Evolutionary conservation across 2,797 vertebrate species (phyloP).

Genomic region (Sebastolobus alascanus): DNA sequence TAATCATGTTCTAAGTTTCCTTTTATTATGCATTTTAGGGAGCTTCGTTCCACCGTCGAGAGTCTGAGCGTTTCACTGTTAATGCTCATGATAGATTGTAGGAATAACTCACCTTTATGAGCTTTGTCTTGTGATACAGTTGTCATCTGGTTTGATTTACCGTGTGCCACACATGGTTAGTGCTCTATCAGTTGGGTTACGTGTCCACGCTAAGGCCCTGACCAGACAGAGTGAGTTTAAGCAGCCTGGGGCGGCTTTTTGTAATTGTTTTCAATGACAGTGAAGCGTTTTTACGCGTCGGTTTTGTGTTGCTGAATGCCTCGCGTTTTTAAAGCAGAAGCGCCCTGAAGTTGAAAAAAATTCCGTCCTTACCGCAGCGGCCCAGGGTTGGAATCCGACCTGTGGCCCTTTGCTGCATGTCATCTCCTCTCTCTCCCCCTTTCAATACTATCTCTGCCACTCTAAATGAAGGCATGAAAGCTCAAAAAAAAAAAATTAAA

Average conservation of each 20-base stretch:
- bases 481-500: too few species aligned
- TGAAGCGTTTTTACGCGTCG: accelerated
- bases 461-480: too few species aligned
- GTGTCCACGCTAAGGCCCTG: neutral
- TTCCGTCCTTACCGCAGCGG: too few species aligned
- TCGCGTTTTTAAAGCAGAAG: too few species aligned
- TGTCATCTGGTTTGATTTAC: constrained; percentile 54
- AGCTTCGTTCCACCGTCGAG: constrained; percentile 9
- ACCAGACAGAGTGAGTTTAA: neutral
- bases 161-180: constrained; percentile 26
- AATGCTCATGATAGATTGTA: constrained; percentile 24
- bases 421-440: too few species aligned
- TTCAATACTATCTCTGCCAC: too few species aligned
- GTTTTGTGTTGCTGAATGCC: too few species aligned
- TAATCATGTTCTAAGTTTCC: constrained; percentile 59
- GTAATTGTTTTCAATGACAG: neutral
- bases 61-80: constrained; percentile 22
- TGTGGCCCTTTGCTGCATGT: too few species aligned
- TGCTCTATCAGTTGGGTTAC: constrained; percentile 7
- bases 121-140: constrained; percentile 26
- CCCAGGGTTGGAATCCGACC: too few species aligned
- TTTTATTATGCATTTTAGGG: constrained; percentile 47
- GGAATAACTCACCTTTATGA: constrained; percentile 52
- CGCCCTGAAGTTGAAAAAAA: too few species aligned
- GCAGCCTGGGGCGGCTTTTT: neutral